Conservation (phyloP, 2,797 vertebrate genomes). For the Xiphorhynchus erythropygius region DNA sequence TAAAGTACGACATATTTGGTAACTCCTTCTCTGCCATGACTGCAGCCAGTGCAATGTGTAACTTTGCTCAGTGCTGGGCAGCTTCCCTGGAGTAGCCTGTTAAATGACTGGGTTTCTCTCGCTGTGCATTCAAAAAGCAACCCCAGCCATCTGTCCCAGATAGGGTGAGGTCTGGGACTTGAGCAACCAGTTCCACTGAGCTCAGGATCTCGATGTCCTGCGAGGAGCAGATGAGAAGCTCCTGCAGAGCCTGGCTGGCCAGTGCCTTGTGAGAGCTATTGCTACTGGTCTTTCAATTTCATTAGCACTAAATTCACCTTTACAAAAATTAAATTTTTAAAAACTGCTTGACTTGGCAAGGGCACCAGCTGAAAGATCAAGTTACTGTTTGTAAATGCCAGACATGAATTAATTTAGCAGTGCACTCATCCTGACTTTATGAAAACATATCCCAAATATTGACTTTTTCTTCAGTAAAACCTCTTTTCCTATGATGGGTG, state of each 20-base stretch:
- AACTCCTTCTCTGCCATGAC: neutral
- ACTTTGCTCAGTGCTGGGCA: neutral
- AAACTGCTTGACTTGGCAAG: slow-evolving; percentile 80
- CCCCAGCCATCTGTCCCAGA: accelerated
- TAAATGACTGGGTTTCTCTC: neutral
- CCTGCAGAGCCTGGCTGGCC: neutral
- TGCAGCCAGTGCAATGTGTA: neutral
- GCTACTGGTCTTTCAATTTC: slow-evolving; percentile 64
- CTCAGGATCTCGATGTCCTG: neutral
- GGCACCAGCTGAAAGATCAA: slow-evolving; percentile 73
- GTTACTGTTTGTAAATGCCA: slow-evolving; percentile 79
- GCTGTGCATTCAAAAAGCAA: neutral
- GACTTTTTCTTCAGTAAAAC: slow-evolving; percentile 24
- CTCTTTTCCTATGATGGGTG: neutral
- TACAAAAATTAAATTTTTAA: slow-evolving; percentile 74
- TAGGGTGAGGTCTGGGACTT: neutral
- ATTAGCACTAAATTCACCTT: slow-evolving; percentile 82
- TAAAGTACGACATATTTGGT: neutral
- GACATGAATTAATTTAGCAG: slow-evolving; percentile 76
- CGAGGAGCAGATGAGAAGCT: neutral
- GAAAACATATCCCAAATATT: slow-evolving; percentile 61
- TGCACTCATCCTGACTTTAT: slow-evolving; percentile 72
- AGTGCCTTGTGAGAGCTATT: neutral
- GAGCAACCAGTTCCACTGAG: neutral
- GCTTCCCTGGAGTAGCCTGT: neutral